Percentiles rank a stretch among this genome's conserved stretches.
These are phyloP conservation scores for Branchellion lobata DNA, from an alignment of 2,888 invertebrate genomes.

Conservation along the genomic window DNA sequence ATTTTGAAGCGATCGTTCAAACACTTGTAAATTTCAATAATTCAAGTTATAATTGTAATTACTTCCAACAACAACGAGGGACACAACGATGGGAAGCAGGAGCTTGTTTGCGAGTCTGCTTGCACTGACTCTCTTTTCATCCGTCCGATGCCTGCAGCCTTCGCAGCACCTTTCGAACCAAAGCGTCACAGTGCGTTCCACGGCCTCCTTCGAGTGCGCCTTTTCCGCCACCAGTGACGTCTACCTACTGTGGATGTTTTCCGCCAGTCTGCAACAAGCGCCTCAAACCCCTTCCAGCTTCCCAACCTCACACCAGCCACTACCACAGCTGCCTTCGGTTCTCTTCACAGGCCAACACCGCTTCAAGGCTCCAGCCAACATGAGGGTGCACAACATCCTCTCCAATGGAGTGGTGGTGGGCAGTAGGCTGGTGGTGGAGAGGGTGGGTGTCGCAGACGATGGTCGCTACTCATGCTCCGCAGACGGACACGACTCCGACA, in stretches of 20 bases:
- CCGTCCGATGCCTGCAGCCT: not conserved
- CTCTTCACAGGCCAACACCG: constrained; percentile 1
- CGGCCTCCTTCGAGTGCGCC: not conserved
- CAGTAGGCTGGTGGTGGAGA: constrained; percentile 7
- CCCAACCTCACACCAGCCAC: not conserved
- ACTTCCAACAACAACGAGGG: too few species aligned
- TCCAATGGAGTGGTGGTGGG: not conserved
- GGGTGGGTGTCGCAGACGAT: constrained; percentile 3
- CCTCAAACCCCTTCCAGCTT: not conserved
- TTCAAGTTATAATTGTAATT: not conserved
- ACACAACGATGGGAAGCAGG: too few species aligned
- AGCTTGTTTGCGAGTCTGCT: too few species aligned
- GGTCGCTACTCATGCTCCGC: not conserved
- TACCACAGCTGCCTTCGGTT: not conserved
- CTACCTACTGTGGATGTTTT: not conserved
- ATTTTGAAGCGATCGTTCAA: not conserved
- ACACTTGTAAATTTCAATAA: not conserved
- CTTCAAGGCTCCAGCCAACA: constrained; percentile 1
- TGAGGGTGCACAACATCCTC: not conserved
- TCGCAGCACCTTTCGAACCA: not conserved
- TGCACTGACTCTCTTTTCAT: too few species aligned
- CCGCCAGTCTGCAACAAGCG: not conserved
- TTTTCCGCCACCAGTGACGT: not conserved
- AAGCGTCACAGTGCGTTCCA: not conserved
- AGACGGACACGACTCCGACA: not conserved